Conservation (phyloP, 2,797 vertebrate genomes). For the Brachymystax lenok region DNA sequence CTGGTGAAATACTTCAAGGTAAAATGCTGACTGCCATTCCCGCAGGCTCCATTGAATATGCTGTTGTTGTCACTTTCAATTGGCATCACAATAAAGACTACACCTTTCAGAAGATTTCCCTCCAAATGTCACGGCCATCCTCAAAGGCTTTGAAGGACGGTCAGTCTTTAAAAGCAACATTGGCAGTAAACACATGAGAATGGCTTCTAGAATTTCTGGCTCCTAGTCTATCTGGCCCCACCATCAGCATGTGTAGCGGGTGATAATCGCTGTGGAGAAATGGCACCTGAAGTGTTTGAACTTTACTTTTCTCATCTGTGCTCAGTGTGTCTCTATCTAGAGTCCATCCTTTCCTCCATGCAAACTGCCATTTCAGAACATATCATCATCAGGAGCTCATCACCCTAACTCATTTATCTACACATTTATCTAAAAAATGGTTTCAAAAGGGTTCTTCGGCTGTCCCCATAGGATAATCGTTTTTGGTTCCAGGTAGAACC, state of each 20-base stretch:
- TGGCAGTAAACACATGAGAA: slow-evolving; percentile 67
- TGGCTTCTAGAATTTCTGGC: slow-evolving; percentile 41
- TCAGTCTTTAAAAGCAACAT: slow-evolving; percentile 70
- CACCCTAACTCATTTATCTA: too few relatives aligned
- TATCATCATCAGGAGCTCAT: neutral
- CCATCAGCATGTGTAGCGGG: slow-evolving; percentile 56
- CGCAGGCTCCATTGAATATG: slow-evolving; percentile 35
- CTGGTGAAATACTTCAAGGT: neutral
- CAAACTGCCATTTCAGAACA: neutral
- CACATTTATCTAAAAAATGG: too few relatives aligned
- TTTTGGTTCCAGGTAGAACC: too few relatives aligned
- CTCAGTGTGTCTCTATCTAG: slow-evolving; percentile 15
- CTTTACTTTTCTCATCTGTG: slow-evolving; percentile 58
- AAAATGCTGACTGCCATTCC: neutral
- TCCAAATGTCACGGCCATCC: slow-evolving; percentile 73
- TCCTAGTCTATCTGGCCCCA: slow-evolving; percentile 46
- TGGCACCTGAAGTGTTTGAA: slow-evolving; percentile 62
- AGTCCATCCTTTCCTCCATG: slow-evolving; percentile 3
- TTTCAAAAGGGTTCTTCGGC: too few relatives aligned
- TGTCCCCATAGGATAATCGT: too few relatives aligned
- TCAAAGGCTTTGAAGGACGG: slow-evolving; percentile 61
- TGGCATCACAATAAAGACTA: slow-evolving; percentile 64
- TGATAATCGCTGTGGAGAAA: slow-evolving; percentile 63
- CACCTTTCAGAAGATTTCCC: slow-evolving; percentile 62
- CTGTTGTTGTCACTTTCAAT: slow-evolving; percentile 67